Evolutionary conservation across 1,140 invertebrate genomes (phyloP).

Genomic region (Papilio polyxenes): DNA sequence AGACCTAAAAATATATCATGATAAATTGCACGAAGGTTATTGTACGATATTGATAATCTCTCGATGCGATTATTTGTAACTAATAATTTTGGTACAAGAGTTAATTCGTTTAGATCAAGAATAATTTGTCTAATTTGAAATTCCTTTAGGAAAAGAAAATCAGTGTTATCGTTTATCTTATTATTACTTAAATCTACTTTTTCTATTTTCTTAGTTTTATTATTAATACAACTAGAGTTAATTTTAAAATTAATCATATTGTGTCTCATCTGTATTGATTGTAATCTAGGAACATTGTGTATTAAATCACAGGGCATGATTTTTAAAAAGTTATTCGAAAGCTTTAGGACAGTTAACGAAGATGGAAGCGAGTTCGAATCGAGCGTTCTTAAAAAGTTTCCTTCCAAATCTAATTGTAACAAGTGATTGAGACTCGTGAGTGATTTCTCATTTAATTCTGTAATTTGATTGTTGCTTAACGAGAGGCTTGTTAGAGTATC

Average conservation of each 20-base stretch:
- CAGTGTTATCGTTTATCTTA: conserved; percentile 83
- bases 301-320: conserved; percentile 85
- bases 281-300: conserved; percentile 82
- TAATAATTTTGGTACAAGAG: conserved; percentile 82
- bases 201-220: conserved; percentile 85
- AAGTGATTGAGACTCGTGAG: conserved; percentile 83
- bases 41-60: conserved; percentile 89
- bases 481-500: conserved; percentile 89
- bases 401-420: conserved; percentile 87
- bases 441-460: conserved; percentile 81
- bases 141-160: conserved; percentile 84
- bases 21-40: conserved; percentile 85
- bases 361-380: conserved; percentile 82
- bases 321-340: conserved; percentile 88
- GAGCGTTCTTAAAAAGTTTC: conserved; percentile 85
- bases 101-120: conserved; percentile 88
- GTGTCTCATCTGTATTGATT: conserved; percentile 90
- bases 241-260: conserved; percentile 86
- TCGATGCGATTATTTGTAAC: conserved; percentile 86
- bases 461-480: conserved; percentile 90
- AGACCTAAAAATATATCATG: conserved; percentile 86
- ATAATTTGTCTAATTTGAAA: conserved; percentile 89
- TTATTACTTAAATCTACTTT: conserved; percentile 93
- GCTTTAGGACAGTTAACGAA: conserved; percentile 86
- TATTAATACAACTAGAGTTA: conserved; percentile 83